phyloP scores from a whole-genome alignment of 2,113 vertebrate species.

The Garra rufa region DNA sequence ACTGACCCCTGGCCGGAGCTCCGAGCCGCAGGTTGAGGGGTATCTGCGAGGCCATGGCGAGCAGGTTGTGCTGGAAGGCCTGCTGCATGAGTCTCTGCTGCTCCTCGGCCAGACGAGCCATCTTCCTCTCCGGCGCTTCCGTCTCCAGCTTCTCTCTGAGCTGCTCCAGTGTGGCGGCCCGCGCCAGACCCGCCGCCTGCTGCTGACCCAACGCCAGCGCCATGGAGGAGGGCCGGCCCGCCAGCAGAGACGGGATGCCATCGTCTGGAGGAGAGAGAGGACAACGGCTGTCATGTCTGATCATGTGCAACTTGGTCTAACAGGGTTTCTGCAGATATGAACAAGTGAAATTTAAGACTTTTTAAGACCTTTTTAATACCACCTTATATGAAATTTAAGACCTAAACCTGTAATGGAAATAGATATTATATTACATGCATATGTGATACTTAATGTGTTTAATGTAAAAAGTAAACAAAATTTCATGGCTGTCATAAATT shows the following conservation, averaged over 20 bases:
- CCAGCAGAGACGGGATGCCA: constrained; percentile 73
- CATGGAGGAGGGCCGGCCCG: constrained; percentile 80
- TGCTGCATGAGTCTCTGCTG: neutral
- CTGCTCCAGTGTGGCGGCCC: constrained; percentile 88
- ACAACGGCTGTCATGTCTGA: neutral
- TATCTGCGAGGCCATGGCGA: neutral
- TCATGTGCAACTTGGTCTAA: no score
- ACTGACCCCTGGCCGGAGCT: neutral
- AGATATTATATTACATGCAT: no score
- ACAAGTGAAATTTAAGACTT: no score
- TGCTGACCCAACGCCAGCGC: constrained; percentile 81
- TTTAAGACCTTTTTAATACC: no score
- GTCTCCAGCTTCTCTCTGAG: constrained; percentile 91
- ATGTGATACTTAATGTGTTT: no score
- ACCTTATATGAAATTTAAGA: no score
- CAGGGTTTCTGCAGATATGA: no score
- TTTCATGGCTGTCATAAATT: no score
- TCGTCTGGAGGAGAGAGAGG: constrained; percentile 67
- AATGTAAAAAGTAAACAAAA: no score
- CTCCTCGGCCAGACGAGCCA: neutral
- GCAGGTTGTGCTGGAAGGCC: neutral
- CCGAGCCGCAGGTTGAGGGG: neutral
- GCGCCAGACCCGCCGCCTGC: constrained; percentile 78
- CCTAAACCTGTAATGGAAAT: no score
- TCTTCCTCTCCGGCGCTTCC: constrained; percentile 65